A percentile compares a stretch with the other conserved stretches of the same genome.
Evolutionary conservation across 23 tunicate genomes (phyloP).

Genomic region (Ascidia mentula): DNA sequence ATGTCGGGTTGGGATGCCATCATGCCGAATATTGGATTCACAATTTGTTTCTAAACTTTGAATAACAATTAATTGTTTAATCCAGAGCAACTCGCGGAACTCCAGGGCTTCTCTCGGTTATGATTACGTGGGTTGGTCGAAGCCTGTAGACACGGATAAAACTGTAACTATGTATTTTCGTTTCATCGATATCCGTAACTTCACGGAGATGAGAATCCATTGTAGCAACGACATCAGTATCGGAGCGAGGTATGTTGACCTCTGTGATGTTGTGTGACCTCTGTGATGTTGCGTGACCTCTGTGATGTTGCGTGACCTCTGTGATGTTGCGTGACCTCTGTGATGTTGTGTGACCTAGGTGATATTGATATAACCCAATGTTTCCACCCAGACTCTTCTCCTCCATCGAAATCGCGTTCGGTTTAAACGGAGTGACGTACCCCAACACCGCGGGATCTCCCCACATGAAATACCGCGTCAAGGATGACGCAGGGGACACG

Average conservation of each 20-base stretch:
- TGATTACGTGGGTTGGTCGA: conserved; percentile 85
- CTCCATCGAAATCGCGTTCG: conserved; percentile 30
- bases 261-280: not conserved
- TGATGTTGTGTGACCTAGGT: not conserved
- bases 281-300: not conserved
- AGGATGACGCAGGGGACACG: conserved; percentile 8
- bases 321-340: not conserved
- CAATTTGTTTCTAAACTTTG: not conserved
- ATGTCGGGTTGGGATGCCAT: not conserved
- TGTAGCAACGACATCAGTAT: conserved; percentile 28
- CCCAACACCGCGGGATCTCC: conserved; percentile 23
- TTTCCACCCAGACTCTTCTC: conserved; percentile 44
- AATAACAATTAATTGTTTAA: not conserved
- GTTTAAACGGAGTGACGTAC: conserved; percentile 46
- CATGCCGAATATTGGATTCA: not conserved
- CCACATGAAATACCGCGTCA: conserved; percentile 17
- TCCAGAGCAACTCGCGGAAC: not conserved
- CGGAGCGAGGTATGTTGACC: conserved; percentile 51
- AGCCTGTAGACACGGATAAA: not conserved
- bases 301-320: not conserved
- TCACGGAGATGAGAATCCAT: conserved; percentile 62
- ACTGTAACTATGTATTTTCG: conserved; percentile 49
- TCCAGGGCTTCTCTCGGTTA: conserved; percentile 31
- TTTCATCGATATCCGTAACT: conserved; percentile 56
- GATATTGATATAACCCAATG: not conserved